Percentiles rank a stretch among this genome's conserved stretches.
Evolutionary conservation across 2,888 invertebrate species (phyloP).

Genomic region (Patella caerulea): DNA sequence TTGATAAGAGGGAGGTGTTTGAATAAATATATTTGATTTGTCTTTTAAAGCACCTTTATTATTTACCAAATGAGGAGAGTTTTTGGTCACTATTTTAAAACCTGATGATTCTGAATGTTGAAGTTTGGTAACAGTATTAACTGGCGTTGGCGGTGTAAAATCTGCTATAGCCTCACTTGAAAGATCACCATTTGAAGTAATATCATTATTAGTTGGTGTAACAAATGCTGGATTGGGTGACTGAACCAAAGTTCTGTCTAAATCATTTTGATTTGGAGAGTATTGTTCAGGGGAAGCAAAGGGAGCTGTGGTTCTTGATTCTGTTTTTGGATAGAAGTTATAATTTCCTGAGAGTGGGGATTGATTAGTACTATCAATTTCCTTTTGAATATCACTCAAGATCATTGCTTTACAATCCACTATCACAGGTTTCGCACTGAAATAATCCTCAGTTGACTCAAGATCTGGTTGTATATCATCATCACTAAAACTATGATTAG

Average conservation of each 20-base stretch:
- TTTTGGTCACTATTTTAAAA: neutral
- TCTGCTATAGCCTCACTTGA: neutral
- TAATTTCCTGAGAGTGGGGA: neutral
- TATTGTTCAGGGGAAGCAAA: constrained; percentile 39
- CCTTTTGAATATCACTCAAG: constrained; percentile 2
- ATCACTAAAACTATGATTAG: constrained; percentile 61
- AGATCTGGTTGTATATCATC: constrained; percentile 64
- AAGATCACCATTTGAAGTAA: neutral
- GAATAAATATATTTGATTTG: constrained; percentile 1
- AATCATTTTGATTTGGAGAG: constrained; percentile 34
- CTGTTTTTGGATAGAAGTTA: neutral
- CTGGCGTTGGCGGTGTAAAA: neutral
- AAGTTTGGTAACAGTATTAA: neutral
- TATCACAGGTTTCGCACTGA: constrained; percentile 44
- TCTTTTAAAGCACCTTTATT: neutral
- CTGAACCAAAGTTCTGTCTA: neutral
- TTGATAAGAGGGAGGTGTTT: neutral
- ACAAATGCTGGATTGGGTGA: neutral
- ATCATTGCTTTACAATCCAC: constrained; percentile 22
- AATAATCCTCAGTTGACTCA: constrained; percentile 65
- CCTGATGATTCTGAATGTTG: neutral
- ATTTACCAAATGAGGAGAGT: neutral
- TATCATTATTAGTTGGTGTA: neutral
- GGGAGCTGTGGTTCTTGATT: constrained; percentile 21
- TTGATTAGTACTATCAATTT: neutral